These are phyloP conservation scores for Hydroisotoma schaefferi DNA, from an alignment of 2,888 invertebrate species.

Conservation along the genomic window DNA sequence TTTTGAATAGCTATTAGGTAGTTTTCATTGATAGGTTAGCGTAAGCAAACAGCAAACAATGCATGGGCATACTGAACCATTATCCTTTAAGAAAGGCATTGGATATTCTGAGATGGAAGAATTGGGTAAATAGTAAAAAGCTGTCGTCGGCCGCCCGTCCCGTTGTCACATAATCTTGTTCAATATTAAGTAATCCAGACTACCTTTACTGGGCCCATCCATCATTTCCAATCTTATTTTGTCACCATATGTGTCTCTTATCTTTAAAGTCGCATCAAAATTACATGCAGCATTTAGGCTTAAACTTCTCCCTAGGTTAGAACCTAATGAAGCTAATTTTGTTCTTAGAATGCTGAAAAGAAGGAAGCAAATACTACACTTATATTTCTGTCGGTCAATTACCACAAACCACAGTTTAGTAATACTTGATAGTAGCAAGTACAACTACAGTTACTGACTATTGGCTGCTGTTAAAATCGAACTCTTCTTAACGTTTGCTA, in stretches of 20 bases:
- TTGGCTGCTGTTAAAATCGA: too few species aligned
- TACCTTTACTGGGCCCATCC: constrained; percentile 2
- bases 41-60: too few species aligned
- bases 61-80: neutral
- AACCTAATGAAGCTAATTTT: neutral
- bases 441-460: too few species aligned
- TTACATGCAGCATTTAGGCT: neutral
- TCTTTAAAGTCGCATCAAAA: neutral
- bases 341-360: neutral
- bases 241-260: neutral
- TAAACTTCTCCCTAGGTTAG: neutral
- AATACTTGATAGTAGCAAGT: too few species aligned
- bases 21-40: too few species aligned
- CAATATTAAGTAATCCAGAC: constrained; percentile 3
- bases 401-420: too few species aligned
- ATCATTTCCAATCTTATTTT: neutral
- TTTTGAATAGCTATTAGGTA: too few species aligned
- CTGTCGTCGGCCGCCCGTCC: neutral
- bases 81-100: neutral
- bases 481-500: too few species aligned
- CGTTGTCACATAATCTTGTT: neutral
- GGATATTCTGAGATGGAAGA: too few species aligned
- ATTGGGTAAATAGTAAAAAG: too few species aligned
- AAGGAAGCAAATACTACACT: neutral
- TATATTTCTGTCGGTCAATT: too few species aligned